Conservation (phyloP, 2,888 invertebrate species). For the Drosophila gaucha region DNA sequence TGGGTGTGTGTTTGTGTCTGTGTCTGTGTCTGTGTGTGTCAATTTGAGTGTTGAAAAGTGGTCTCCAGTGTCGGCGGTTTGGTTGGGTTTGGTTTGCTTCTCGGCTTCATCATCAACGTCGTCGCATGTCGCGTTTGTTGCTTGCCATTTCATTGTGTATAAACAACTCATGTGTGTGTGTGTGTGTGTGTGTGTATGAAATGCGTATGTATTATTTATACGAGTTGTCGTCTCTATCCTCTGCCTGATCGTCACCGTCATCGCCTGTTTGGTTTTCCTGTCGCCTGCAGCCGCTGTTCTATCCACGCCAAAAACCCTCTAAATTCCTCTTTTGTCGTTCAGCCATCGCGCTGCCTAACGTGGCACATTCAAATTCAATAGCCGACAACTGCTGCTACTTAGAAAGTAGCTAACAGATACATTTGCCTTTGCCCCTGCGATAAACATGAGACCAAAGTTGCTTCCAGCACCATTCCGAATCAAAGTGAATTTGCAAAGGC, state of each 20-base stretch:
- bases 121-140: constrained; percentile 48
- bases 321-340: constrained; percentile 23
- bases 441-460: constrained; percentile 12
- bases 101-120: constrained; percentile 37
- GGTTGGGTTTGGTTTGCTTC: constrained; percentile 47
- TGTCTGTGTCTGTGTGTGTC: constrained; percentile 50
- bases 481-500: constrained; percentile 15
- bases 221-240: constrained; percentile 4
- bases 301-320: constrained; percentile 18
- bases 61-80: constrained; percentile 71
- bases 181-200: constrained; percentile 8
- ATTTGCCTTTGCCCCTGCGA: constrained; percentile 40
- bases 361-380: constrained; percentile 65
- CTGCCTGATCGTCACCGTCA: constrained; percentile 34
- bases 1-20: constrained; percentile 13
- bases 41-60: constrained; percentile 77
- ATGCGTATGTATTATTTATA: constrained; percentile 46
- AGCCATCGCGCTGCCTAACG: constrained; percentile 13
- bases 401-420: constrained; percentile 48
- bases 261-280: constrained; percentile 26
- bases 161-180: constrained; percentile 26
- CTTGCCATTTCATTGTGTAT: constrained; percentile 51
- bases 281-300: constrained; percentile 1
- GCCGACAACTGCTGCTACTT: constrained; percentile 51
- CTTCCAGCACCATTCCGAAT: neutral